Evolutionary conservation across 2,888 invertebrate genomes (phyloP).

Genomic region (Phaonia tiefii): DNA sequence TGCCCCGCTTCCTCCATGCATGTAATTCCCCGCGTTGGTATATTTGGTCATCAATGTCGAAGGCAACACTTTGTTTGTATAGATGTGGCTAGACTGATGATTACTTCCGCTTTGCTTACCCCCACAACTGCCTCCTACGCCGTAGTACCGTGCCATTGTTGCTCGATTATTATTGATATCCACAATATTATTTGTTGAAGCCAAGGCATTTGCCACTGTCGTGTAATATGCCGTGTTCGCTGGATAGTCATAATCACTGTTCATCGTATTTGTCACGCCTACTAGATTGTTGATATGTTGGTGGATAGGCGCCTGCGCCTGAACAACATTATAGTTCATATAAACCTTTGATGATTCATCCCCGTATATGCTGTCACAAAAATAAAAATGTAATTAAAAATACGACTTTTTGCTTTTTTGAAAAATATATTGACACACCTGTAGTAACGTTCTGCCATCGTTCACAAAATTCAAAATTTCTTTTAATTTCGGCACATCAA

Average conservation of each 20-base stretch:
- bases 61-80: slow-evolving; percentile 53
- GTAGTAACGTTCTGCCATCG: slow-evolving; percentile 73
- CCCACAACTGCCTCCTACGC: slow-evolving; percentile 15
- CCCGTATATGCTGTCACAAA: slow-evolving; percentile 67
- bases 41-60: slow-evolving; percentile 58
- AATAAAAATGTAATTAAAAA: slow-evolving; percentile 4
- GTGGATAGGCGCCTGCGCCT: slow-evolving; percentile 51
- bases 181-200: slow-evolving; percentile 35
- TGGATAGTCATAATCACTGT: slow-evolving; percentile 58
- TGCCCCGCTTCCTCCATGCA: slow-evolving; percentile 48
- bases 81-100: slow-evolving; percentile 46
- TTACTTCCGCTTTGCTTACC: slow-evolving; percentile 21
- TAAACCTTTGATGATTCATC: slow-evolving; percentile 68
- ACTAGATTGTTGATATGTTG: slow-evolving; percentile 45
- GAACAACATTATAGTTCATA: slow-evolving; percentile 64
- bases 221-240: slow-evolving; percentile 51
- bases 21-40: slow-evolving; percentile 48
- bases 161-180: slow-evolving; percentile 66
- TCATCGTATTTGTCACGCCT: slow-evolving; percentile 42
- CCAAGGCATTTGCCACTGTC: slow-evolving; percentile 19
- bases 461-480: slow-evolving; percentile 39
- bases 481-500: slow-evolving; percentile 11
- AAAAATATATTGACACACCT: slow-evolving; percentile 68
- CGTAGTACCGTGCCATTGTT: slow-evolving; percentile 36
- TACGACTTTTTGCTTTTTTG: not conserved